Evolutionary conservation across 2,113 vertebrate genomes (phyloP).

Genomic region (Sturnus vulgaris): DNA sequence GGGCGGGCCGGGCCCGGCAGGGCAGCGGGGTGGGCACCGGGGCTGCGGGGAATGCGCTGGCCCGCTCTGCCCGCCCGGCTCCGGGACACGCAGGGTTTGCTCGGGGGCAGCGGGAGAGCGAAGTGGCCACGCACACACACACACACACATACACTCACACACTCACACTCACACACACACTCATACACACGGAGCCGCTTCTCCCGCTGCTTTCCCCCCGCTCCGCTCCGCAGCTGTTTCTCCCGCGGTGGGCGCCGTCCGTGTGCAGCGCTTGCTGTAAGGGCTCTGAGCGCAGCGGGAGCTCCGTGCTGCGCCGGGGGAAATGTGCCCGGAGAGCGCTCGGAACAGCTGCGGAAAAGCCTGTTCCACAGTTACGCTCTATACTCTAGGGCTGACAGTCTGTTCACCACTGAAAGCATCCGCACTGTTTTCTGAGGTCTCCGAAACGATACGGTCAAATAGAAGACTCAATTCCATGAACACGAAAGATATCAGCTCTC

Average conservation of each 20-base stretch:
- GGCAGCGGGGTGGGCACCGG: background rate
- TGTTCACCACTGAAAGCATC: background rate
- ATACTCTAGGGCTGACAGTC: rapidly evolving
- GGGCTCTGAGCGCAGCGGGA: background rate
- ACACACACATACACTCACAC: rapidly evolving
- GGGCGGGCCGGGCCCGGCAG: background rate
- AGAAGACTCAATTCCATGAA: rapidly evolving
- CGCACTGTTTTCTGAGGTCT: rapidly evolving
- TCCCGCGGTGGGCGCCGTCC: background rate
- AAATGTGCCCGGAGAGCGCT: rapidly evolving
- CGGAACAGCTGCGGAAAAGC: rapidly evolving
- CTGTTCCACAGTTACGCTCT: rapidly evolving
- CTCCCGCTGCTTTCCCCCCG: background rate
- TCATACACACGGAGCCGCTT: background rate
- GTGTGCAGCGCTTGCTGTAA: rapidly evolving
- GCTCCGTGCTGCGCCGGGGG: background rate
- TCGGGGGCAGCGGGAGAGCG: background rate
- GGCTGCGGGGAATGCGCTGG: rapidly evolving
- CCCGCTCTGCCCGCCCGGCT: no score
- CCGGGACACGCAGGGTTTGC: background rate
- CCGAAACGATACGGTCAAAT: background rate
- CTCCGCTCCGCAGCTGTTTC: background rate
- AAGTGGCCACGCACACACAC: rapidly evolving
- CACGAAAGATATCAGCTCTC: rapidly evolving
- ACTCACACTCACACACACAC: rapidly evolving